Evolutionary conservation across 1,140 invertebrate genomes (phyloP), one percentile per base, ranked within the genome.

Genomic region (Neodiprion fabricii): DNA sequence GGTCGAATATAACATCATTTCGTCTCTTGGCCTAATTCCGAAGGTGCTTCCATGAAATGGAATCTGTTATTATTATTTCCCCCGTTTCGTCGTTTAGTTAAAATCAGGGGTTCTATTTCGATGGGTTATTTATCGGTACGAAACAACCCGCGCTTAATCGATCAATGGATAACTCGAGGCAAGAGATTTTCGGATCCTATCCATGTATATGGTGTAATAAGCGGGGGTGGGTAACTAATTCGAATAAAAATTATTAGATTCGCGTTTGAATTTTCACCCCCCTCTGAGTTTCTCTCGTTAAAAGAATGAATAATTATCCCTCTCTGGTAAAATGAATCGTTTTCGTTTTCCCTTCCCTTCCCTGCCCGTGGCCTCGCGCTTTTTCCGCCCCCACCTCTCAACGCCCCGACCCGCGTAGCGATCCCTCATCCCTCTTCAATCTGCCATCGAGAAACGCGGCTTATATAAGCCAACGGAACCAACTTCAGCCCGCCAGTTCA

Each of bases 221-320:
- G 17, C 67, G 11, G 67, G 67, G 67, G 40, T 69, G 61, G 61
- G 12, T 65, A 23, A 11, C 21, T 69, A 47, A 69, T 47, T 69
- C 67, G 67, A 69, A 69, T 69, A 69, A 69, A 69, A 69, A 69
- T 69, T 14, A 69, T 69, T 23, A 23, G 40, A 69, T 23, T 8
- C 11, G 3, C 28, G 48, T 49, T 48, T 48, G 12, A 71, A 71
- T 40, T 50, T 71, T 50, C 48, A 71, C 48, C 70, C 70, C n/a
- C 48, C 28, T 40, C 5, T 7, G 14, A 50, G 9, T 47, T 71
- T 71, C 71, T 71, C 77, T 75, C 79, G 73, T 78, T 72, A 77
- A 75, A 79, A 75, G 78, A 84, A 84, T 84, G 81, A 83, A 84
- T 85, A 85, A 84, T 85, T 84, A 85, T 83, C 77, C 73, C 73